Evolutionary conservation across 2,113 vertebrate species (phyloP).

Genomic region (Muscicapa adusta): DNA sequence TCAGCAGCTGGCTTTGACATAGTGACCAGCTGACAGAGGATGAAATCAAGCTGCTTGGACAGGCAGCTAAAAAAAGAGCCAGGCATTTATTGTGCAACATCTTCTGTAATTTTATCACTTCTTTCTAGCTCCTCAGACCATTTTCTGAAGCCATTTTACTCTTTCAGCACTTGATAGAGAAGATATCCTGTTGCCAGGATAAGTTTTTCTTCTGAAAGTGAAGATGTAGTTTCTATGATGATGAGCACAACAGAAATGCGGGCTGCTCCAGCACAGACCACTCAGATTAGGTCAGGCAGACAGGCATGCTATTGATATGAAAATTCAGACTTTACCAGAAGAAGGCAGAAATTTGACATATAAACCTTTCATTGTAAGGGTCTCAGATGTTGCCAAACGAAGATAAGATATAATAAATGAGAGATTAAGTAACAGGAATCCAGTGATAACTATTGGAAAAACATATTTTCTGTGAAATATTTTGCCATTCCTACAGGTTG

Average conservation of each 20-base stretch:
- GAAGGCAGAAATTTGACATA: not conserved
- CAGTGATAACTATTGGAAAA: not conserved
- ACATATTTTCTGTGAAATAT: not conserved
- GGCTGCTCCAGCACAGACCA: not conserved
- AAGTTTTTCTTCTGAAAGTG: not conserved
- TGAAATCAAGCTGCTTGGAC: not conserved
- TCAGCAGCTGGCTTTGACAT: not conserved
- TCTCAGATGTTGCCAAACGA: not conserved
- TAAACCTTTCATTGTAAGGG: not conserved
- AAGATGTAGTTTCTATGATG: not conserved
- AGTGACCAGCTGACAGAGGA: not conserved
- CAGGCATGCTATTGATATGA: not conserved
- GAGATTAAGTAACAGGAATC: not conserved
- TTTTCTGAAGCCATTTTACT: not conserved
- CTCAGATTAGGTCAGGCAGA: not conserved
- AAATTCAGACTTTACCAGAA: not conserved
- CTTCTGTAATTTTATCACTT: not conserved
- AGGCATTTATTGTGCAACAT: accelerated
- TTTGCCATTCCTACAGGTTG: not conserved
- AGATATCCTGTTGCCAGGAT: not conserved
- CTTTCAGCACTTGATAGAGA: not conserved
- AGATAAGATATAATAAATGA: not conserved
- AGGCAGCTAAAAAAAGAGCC: not conserved
- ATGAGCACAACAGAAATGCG: not conserved
- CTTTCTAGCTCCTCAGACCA: not conserved